phyloP scores from a whole-genome alignment of 2,113 vertebrate genomes.

The Sphyrna mokarran region DNA sequence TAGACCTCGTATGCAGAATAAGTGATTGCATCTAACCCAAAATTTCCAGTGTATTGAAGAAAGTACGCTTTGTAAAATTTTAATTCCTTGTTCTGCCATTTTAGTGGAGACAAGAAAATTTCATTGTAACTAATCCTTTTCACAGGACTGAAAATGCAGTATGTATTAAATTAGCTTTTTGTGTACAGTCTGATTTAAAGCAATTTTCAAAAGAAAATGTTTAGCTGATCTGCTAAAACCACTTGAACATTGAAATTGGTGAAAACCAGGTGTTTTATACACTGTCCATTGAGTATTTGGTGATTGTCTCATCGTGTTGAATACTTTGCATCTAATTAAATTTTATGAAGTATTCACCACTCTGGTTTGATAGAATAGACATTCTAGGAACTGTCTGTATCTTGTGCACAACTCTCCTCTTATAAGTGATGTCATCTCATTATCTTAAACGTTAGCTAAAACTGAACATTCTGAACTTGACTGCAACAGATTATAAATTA shows the following conservation, averaged over 20 bases:
- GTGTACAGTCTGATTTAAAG: neutral
- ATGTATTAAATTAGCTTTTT: neutral
- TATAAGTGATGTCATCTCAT: neutral
- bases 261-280: neutral
- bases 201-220: neutral
- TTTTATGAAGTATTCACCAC: neutral
- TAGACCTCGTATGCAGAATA: too few relatives aligned
- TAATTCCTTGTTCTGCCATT: neutral
- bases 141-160: neutral
- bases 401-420: neutral
- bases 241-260: neutral
- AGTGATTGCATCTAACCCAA: too few relatives aligned
- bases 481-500: neutral
- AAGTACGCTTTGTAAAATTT: too few relatives aligned
- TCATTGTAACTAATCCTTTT: neutral
- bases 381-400: neutral
- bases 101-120: neutral
- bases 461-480: constrained; percentile 5
- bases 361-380: neutral
- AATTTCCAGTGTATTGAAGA: too few relatives aligned
- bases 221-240: neutral
- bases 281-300: neutral
- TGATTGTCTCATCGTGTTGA: neutral
- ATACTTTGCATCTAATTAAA: neutral
- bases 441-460: neutral